These are phyloP conservation scores for Nomada ferruginata DNA, from an alignment of 2,888 invertebrate species.

Conservation along the genomic window DNA sequence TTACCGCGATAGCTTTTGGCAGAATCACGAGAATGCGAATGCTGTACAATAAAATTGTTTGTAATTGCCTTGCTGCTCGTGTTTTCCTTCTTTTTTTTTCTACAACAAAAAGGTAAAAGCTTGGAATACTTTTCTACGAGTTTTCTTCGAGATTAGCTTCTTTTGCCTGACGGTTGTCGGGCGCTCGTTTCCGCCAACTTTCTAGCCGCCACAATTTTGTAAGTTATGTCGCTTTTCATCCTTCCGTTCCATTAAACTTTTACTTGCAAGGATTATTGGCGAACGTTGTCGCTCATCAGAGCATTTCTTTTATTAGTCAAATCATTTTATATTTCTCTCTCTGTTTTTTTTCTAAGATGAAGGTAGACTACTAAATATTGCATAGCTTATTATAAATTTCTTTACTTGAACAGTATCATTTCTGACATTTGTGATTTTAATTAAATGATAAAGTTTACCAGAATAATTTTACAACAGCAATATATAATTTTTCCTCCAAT, in stretches of 20 bases:
- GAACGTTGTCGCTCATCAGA: constrained; percentile 38
- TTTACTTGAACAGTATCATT: no score
- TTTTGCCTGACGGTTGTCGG: background rate
- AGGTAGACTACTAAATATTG: no score
- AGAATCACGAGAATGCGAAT: background rate
- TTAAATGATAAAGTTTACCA: no score
- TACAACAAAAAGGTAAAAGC: background rate
- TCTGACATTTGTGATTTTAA: no score
- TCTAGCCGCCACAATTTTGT: constrained; percentile 44
- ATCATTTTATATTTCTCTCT: background rate
- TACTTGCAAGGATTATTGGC: constrained; percentile 7
- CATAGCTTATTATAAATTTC: no score
- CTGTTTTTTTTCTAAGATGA: no score
- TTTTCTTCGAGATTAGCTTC: constrained; percentile 19
- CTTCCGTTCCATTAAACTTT: constrained; percentile 36
- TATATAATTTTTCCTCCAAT: background rate
- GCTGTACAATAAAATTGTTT: constrained; percentile 30
- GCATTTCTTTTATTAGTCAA: background rate
- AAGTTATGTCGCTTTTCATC: constrained; percentile 47
- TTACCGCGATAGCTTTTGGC: background rate
- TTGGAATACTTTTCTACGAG: constrained; percentile 18
- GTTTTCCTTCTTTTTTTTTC: background rate
- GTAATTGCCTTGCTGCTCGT: constrained; percentile 25
- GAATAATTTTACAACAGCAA: background rate
- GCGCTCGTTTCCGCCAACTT: constrained; percentile 37